Evolutionary conservation across 2,888 invertebrate genomes (phyloP).

Genomic region (Campoplex nolae): DNA sequence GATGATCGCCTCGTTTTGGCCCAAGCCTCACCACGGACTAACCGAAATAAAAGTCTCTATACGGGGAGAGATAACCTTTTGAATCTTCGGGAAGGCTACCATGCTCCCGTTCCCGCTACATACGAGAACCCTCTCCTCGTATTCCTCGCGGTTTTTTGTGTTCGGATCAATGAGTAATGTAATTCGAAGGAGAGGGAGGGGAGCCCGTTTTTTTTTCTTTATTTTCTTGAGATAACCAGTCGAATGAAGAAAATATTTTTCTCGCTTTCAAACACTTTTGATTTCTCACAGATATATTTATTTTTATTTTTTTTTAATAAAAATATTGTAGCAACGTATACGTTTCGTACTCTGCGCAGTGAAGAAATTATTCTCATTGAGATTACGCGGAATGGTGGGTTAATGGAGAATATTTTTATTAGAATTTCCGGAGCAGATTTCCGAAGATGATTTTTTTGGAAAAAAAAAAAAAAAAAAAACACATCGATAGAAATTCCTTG

Average conservation of each 20-base stretch:
- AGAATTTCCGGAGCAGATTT: too few species aligned
- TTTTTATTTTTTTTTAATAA: not conserved
- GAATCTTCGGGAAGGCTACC: constrained; percentile 50
- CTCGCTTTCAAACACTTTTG: not conserved
- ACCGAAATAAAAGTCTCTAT: constrained; percentile 6
- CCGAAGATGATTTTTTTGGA: too few species aligned
- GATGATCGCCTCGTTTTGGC: constrained; percentile 80
- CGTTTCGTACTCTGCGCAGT: not conserved
- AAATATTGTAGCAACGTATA: not conserved
- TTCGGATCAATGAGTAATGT: constrained; percentile 9
- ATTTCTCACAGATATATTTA: not conserved
- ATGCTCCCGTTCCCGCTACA: constrained; percentile 16
- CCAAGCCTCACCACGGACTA: constrained; percentile 72
- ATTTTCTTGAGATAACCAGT: constrained; percentile 6
- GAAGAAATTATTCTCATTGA: not conserved
- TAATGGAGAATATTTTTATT: too few species aligned
- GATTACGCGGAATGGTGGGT: too few species aligned
- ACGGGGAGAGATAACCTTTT: constrained; percentile 51
- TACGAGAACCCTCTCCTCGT: not conserved
- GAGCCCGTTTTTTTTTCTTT: not conserved
- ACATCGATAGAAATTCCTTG: too few species aligned
- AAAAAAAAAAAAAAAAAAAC: too few species aligned
- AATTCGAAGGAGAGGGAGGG: not conserved
- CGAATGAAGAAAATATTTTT: constrained; percentile 6
- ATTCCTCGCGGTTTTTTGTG: not conserved